Evolutionary conservation across 2,797 vertebrate species (phyloP).

Genomic region (Chromis chromis): DNA sequence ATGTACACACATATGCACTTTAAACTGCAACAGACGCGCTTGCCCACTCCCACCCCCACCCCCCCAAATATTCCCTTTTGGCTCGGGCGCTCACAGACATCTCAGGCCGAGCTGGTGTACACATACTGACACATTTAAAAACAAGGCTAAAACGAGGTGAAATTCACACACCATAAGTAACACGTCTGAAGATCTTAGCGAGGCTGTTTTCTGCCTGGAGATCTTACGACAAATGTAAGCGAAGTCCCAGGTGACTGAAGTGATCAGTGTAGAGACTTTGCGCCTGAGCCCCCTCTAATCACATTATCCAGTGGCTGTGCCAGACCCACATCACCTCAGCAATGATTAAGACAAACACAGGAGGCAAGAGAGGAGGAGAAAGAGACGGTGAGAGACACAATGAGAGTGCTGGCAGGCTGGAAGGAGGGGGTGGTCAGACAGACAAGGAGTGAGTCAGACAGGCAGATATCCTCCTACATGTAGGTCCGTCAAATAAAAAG

Average conservation of each 20-base stretch:
- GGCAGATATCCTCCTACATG: constrained; percentile 78
- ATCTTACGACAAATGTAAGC: constrained; percentile 63
- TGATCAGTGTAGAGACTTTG: constrained; percentile 62
- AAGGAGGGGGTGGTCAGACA: constrained; percentile 81
- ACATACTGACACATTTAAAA: constrained; percentile 29
- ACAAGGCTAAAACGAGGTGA: constrained; percentile 30
- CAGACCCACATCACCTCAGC: constrained; percentile 71
- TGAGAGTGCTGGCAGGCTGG: constrained; percentile 63
- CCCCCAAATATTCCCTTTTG: constrained; percentile 29
- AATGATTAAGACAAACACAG: constrained; percentile 74
- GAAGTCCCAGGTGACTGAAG: constrained; percentile 65
- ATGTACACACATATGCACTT: constrained; percentile 35
- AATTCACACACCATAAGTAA: constrained; percentile 46
- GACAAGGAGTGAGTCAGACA: constrained; percentile 78
- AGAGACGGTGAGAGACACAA: constrained; percentile 64
- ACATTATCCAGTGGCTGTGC: constrained; percentile 69
- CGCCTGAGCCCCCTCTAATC: constrained; percentile 71
- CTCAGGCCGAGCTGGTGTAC: constrained; percentile 24
- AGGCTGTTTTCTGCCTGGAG: constrained; percentile 51
- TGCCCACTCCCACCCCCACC: constrained; percentile 3
- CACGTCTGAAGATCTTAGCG: constrained; percentile 56
- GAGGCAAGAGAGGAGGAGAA: constrained; percentile 56
- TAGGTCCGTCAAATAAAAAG: constrained; percentile 66
- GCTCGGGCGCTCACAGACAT: constrained; percentile 23
- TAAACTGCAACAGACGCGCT: constrained; percentile 20